phyloP scores from a whole-genome alignment of 1,140 invertebrate species.

The Meteorus sp. region DNA sequence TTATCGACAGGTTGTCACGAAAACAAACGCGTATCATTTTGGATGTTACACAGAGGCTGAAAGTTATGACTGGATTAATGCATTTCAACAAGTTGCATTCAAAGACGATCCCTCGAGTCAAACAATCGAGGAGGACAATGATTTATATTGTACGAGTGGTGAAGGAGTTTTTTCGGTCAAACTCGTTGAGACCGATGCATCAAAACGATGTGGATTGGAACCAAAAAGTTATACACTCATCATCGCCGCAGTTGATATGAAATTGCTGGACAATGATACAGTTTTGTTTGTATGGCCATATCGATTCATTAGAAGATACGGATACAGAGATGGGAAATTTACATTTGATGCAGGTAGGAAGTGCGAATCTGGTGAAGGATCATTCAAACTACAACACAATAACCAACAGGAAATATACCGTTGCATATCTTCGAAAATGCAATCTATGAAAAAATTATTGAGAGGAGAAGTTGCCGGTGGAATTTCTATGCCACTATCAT shows the following conservation, averaged over 20 bases:
- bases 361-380: slow-evolving; percentile 83
- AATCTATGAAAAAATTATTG: slow-evolving; percentile 79
- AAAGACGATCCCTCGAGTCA: slow-evolving; percentile 66
- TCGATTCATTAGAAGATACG: slow-evolving; percentile 81
- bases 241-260: slow-evolving; percentile 72
- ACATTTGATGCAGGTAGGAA: slow-evolving; percentile 90
- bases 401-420: slow-evolving; percentile 80
- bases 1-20: slow-evolving; percentile 67
- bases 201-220: slow-evolving; percentile 72
- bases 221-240: slow-evolving; percentile 72
- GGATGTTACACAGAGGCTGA: slow-evolving; percentile 71
- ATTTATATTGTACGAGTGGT: slow-evolving; percentile 79
- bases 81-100: slow-evolving; percentile 82
- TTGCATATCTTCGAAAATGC: slow-evolving; percentile 79
- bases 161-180: slow-evolving; percentile 80
- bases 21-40: slow-evolving; percentile 71
- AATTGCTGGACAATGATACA: slow-evolving; percentile 69
- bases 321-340: slow-evolving; percentile 79
- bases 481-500: no score
- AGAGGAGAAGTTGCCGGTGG: slow-evolving; percentile 58
- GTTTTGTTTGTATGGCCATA: slow-evolving; percentile 84
- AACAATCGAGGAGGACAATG: slow-evolving; percentile 82
- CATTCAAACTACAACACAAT: slow-evolving; percentile 76
- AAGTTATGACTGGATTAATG: slow-evolving; percentile 74
- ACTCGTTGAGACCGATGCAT: slow-evolving; percentile 77